Evolutionary conservation across 1,140 invertebrate species (phyloP), one percentile per base, ranked within the genome.

Genomic region (Scylla paramamosain): DNA sequence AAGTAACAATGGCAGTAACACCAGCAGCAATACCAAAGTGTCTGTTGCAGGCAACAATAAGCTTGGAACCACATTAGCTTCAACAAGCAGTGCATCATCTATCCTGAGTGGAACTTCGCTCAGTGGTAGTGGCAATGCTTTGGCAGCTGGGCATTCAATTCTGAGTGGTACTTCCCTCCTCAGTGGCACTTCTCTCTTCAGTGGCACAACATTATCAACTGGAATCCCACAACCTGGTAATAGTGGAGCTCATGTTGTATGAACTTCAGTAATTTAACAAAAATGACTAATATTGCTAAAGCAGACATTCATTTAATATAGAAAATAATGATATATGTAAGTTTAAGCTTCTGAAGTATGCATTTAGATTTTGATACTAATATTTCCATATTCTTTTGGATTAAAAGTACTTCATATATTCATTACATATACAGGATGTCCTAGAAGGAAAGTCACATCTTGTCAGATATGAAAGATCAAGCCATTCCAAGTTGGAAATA

Each of bases 51-150:
- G 59, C 88, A 94, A 59, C 29, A 32, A 16, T 77, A 94, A 94
- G 82, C 2, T 45, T 25, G 89, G 29, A 67, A 90, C 3, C 93
- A 89, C 7, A 45, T 39, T 67, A n/a, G 67, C 93, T 25, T 32
- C 82, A 52, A 84, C 45, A n/a, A 94, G 93, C 88, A 89, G 86
- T 46, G 52, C 39, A 52, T 28, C 88, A n/a, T 82, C 93, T 46
- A 39, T 91, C 39, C 67, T 91, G 20, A 59, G 87, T 91, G 32
- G 32, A 6, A 32, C 93, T 8, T 94, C 93, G 39, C 88, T 84
- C 20, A 77, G 67, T 77, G 67, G 67, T 20, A 77, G 67, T 77
- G 67, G 67, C n/a, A 77, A 20, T n/a, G 20, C 10, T n/a, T 77
- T n/a, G n/a, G 45, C 83, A 67, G 77, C 32, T 52, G 48, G 88